phyloP scores from a whole-genome alignment of 2,888 invertebrate species.

The Epinotia bilunana region DNA sequence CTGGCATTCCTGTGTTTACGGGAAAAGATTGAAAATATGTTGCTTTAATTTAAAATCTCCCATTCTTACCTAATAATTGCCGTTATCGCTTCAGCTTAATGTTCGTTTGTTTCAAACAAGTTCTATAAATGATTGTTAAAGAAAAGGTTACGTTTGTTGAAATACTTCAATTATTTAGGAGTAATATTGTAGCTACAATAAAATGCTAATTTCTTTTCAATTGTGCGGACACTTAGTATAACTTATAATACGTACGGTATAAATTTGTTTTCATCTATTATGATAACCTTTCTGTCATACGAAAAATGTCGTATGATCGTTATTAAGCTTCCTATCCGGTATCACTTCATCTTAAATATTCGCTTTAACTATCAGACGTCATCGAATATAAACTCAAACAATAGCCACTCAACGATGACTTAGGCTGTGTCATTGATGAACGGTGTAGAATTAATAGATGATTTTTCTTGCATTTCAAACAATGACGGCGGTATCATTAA shows the following conservation, averaged over 20 bases:
- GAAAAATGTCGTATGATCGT: background rate
- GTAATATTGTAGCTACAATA: background rate
- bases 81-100: background rate
- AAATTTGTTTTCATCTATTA: background rate
- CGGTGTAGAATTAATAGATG: conserved; percentile 66
- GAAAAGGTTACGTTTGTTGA: no score
- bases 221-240: background rate
- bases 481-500: conserved; percentile 75
- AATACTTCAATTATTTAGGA: background rate
- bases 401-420: conserved; percentile 51
- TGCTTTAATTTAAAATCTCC: no score
- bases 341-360: conserved; percentile 38
- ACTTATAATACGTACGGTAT: background rate
- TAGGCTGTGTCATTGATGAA: conserved; percentile 55
- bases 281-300: conserved; percentile 1
- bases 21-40: background rate
- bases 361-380: conserved; percentile 46
- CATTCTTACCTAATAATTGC: background rate
- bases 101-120: no score
- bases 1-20: background rate
- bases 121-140: no score
- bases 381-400: conserved; percentile 50
- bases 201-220: background rate
- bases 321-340: conserved; percentile 15
- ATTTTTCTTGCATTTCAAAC: conserved; percentile 76